phyloP scores from a whole-genome alignment of 2,797 vertebrate species.

The Clamator glandarius region DNA sequence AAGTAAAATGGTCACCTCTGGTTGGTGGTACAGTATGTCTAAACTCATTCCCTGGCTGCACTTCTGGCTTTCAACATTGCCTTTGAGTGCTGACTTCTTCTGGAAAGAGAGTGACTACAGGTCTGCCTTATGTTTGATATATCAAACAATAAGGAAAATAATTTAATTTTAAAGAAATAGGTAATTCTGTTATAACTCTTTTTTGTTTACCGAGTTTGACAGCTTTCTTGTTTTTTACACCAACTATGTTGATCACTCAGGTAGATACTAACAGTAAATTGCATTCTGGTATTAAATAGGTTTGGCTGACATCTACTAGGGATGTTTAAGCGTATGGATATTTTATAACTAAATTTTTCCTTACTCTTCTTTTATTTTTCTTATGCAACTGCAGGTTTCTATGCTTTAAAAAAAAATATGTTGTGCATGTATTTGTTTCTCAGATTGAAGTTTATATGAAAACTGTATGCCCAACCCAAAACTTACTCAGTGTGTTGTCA shows the following conservation, averaged over 20 bases:
- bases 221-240: not conserved
- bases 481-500: not conserved
- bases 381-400: not conserved
- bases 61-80: not conserved
- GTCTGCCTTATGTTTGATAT: not conserved
- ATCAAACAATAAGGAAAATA: not conserved
- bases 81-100: not conserved
- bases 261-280: not conserved
- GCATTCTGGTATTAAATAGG: not conserved
- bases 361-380: not conserved
- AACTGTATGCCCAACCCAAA: too few species aligned
- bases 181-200: not conserved
- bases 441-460: too few species aligned
- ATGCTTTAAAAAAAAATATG: not conserved
- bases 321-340: not conserved
- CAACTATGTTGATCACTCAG: not conserved
- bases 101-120: not conserved
- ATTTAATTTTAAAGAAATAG: not conserved
- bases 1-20: not conserved
- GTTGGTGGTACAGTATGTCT: too few species aligned
- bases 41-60: fast-evolving
- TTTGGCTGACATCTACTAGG: not conserved
- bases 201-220: not conserved
- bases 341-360: not conserved
- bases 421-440: not conserved